Conservation (phyloP, 2,797 vertebrate genomes). For the Spea hammondii region DNA sequence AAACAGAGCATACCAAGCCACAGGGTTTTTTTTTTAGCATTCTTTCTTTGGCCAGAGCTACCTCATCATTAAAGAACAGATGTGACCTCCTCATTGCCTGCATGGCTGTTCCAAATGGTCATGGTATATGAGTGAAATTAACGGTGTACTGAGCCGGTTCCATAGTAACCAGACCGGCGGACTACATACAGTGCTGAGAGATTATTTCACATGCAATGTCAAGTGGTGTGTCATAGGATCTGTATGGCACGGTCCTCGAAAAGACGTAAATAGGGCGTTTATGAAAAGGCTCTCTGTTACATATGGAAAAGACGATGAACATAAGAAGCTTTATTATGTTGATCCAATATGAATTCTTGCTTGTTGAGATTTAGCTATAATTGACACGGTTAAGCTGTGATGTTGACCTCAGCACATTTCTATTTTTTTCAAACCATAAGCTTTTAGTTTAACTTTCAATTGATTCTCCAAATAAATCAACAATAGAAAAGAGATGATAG, state of each 20-base stretch:
- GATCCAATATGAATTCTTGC: neutral
- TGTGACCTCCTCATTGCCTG: constrained; percentile 9
- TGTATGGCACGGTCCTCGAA: constrained; percentile 9
- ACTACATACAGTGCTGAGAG: neutral
- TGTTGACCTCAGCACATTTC: too few relatives aligned
- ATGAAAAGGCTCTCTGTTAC: constrained; percentile 39
- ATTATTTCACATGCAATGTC: constrained; percentile 25
- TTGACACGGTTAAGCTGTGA: neutral
- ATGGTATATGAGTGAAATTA: constrained; percentile 7
- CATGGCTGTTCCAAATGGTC: neutral
- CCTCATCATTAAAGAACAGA: constrained; percentile 17
- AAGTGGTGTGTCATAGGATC: constrained; percentile 40
- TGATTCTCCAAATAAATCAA: too few relatives aligned
- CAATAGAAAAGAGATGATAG: too few relatives aligned
- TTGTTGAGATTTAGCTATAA: neutral
- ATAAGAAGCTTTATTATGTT: constrained; percentile 32
- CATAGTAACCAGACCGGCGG: neutral
- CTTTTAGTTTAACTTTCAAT: too few relatives aligned
- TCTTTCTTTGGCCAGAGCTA: constrained; percentile 2
- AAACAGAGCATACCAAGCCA: constrained; percentile 22
- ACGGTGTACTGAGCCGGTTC: neutral
- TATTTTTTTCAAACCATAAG: too few relatives aligned
- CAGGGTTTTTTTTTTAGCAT: constrained; percentile 5
- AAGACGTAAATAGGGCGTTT: neutral
- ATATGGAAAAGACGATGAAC: constrained; percentile 6